These are phyloP conservation scores for Microtus oregoni DNA, from an alignment of 2,113 vertebrate species.

Conservation along the genomic window DNA sequence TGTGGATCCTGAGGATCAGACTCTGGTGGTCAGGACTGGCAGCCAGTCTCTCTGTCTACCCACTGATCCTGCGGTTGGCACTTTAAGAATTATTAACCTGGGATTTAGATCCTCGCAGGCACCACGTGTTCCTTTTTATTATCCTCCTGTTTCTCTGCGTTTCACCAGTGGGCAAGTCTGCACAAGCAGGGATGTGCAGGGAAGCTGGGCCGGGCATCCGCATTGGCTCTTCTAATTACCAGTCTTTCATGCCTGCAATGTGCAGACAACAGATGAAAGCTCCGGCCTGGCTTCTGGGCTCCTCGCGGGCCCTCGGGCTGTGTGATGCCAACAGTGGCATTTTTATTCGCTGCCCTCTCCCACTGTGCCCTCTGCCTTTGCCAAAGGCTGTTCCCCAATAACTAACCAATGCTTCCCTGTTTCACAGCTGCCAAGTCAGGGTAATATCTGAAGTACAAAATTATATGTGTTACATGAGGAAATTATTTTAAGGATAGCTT, in stretches of 20 bases:
- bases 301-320: not conserved
- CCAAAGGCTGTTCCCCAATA: not conserved
- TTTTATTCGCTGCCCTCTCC: not conserved
- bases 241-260: slow-evolving; percentile 46
- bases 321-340: not conserved
- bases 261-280: slow-evolving; percentile 23
- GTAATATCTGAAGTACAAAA: slow-evolving; percentile 19
- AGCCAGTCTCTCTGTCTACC: not conserved
- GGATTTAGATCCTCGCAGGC: not conserved
- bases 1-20: not conserved
- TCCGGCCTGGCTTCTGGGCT: not conserved
- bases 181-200: slow-evolving; percentile 15
- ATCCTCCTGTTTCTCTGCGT: not conserved
- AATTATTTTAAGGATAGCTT: slow-evolving; percentile 27
- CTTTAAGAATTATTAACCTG: not conserved
- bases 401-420: not conserved
- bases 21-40: not conserved
- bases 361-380: not conserved
- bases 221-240: slow-evolving; percentile 14
- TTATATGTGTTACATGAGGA: slow-evolving; percentile 13
- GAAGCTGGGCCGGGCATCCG: not conserved
- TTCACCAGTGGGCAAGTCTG: not conserved
- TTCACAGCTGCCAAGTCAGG: not conserved
- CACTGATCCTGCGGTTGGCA: not conserved
- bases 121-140: slow-evolving; percentile 29